Evolutionary conservation across 2,113 vertebrate genomes (phyloP).

Genomic region (Gobiocypris rarus): DNA sequence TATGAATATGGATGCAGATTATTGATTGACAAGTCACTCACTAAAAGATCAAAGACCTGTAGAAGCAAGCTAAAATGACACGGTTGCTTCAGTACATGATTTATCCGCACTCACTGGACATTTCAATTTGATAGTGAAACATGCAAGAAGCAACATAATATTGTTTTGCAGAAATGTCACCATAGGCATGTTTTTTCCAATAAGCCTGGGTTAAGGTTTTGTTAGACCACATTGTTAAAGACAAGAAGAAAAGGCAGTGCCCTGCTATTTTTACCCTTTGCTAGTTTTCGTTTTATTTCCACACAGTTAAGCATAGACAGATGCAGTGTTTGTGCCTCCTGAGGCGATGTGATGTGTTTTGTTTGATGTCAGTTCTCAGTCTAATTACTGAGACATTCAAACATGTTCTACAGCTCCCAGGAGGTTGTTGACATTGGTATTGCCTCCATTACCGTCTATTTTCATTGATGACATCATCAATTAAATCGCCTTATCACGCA

Average conservation of each 20-base stretch:
- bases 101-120: background rate
- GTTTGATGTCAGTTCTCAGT: slow-evolving; percentile 11
- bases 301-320: slow-evolving; percentile 4
- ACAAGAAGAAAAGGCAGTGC: background rate
- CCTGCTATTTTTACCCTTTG: background rate
- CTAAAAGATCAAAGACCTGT: too few relatives aligned
- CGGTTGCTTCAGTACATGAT: background rate
- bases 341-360: background rate
- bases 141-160: background rate
- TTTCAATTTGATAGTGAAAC: background rate
- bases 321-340: slow-evolving; percentile 17
- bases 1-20: too few relatives aligned
- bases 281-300: background rate
- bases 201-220: background rate
- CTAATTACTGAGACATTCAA: slow-evolving; percentile 18
- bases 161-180: background rate
- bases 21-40: too few relatives aligned
- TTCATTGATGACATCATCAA: background rate
- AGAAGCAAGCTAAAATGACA: background rate
- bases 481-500: background rate
- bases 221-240: background rate
- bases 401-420: background rate
- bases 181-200: background rate
- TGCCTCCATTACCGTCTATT: background rate
- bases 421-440: slow-evolving; percentile 21